phyloP scores from a whole-genome alignment of 30 jellyfish, hydroid and myxozoan species.

The Pseudorhiza aurosa region DNA sequence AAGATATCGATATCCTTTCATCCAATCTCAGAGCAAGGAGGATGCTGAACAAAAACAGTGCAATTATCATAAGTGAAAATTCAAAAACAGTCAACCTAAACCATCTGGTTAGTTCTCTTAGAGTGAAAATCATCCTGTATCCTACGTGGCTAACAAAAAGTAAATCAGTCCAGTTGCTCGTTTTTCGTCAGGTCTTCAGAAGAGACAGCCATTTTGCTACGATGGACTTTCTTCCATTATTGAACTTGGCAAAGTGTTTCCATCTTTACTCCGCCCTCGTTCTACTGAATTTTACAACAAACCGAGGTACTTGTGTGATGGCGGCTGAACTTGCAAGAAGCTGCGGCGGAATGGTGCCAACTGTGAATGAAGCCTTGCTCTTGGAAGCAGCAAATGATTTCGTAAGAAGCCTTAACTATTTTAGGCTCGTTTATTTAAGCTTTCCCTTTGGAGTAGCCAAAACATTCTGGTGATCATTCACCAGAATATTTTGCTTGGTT shows the following conservation, averaged over 20 bases:
- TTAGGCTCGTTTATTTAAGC: no score
- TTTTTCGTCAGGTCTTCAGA: no score
- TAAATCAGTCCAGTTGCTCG: no score
- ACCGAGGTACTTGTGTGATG: background rate
- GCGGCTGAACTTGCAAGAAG: background rate
- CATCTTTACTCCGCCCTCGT: background rate
- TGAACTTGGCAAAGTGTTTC: background rate
- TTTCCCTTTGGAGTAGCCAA: no score
- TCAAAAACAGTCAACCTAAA: conserved; percentile 82
- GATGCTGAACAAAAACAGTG: conserved; percentile 64
- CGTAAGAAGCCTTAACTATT: no score
- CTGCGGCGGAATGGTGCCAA: background rate
- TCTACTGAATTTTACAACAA: no score
- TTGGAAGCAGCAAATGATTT: conserved; percentile 60
- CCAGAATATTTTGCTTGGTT: no score
- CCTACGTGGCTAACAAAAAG: no score
- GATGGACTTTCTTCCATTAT: background rate
- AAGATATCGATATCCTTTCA: conserved; percentile 42
- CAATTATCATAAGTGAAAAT: conserved; percentile 58
- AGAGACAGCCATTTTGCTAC: background rate
- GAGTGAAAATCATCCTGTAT: conserved; percentile 76
- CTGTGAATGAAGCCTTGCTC: conserved; percentile 7
- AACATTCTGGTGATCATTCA: no score
- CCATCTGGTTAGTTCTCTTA: conserved; percentile 85
- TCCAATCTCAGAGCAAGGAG: conserved; percentile 84